These are phyloP conservation scores for Colletes gigas DNA, from an alignment of 1,140 invertebrate genomes.

Conservation along the genomic window DNA sequence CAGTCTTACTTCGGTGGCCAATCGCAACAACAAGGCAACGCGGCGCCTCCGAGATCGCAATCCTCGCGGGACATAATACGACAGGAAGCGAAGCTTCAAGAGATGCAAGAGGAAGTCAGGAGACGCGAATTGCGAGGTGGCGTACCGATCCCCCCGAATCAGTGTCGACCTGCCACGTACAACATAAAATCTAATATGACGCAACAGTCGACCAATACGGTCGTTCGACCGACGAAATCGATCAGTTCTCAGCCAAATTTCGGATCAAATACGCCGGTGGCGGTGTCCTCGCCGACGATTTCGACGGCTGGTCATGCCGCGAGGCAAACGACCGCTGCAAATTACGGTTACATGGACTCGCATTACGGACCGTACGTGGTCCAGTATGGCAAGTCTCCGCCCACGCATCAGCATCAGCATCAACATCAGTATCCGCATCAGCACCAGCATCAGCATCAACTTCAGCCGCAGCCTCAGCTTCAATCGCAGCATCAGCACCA, in stretches of 20 bases:
- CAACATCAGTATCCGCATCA: conserved; percentile 50
- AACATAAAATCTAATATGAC: conserved; percentile 71
- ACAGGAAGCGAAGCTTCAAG: conserved; percentile 89
- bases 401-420: conserved; percentile 36
- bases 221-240: conserved; percentile 63
- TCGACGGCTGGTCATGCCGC: conserved; percentile 41
- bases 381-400: conserved; percentile 70
- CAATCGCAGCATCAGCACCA: conserved; percentile 5
- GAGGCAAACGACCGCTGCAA: conserved; percentile 56
- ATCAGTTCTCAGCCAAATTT: conserved; percentile 74
- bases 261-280: conserved; percentile 39
- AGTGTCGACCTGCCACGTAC: conserved; percentile 75
- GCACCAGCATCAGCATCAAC: conserved; percentile 55
- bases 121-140: conserved; percentile 85
- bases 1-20: conserved; percentile 55
- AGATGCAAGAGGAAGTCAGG: conserved; percentile 92
- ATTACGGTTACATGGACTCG: conserved; percentile 71
- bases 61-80: conserved; percentile 84
- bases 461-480: background rate
- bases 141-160: conserved; percentile 64
- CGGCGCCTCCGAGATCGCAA: conserved; percentile 75
- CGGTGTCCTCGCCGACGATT: background rate
- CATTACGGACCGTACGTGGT: conserved; percentile 68
- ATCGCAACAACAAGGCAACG: conserved; percentile 13
- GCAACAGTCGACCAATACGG: conserved; percentile 58